phyloP scores from a whole-genome alignment of 2,888 invertebrate genomes.

The Phengaris alcon region DNA sequence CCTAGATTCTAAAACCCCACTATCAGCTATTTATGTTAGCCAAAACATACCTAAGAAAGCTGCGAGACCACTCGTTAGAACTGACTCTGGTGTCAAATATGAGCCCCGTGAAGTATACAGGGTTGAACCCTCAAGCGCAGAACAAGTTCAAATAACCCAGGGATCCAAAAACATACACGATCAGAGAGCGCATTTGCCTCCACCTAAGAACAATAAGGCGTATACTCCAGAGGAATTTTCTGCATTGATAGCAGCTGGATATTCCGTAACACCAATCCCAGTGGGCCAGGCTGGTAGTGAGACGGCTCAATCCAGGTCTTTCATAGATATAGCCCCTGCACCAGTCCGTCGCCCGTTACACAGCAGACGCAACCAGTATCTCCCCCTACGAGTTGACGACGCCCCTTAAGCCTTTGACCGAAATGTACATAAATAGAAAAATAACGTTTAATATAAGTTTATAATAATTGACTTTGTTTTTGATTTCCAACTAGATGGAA shows the following conservation, averaged over 20 bases:
- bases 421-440: conserved; percentile 63
- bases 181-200: conserved; percentile 66
- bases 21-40: conserved; percentile 68
- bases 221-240: conserved; percentile 76
- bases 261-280: conserved; percentile 73
- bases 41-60: conserved; percentile 64
- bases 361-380: conserved; percentile 64
- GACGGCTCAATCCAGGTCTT: conserved; percentile 64
- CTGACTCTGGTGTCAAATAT: conserved; percentile 44
- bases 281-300: conserved; percentile 57
- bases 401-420: conserved; percentile 58
- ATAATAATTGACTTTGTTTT: conserved; percentile 1
- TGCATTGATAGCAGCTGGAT: conserved; percentile 72
- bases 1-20: conserved; percentile 60
- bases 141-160: conserved; percentile 53
- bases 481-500: background rate
- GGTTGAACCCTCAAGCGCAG: conserved; percentile 45
- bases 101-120: conserved; percentile 43
- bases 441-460: conserved; percentile 43
- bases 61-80: conserved; percentile 48
- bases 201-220: conserved; percentile 72
- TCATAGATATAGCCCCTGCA: conserved; percentile 50
- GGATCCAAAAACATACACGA: conserved; percentile 61
- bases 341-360: conserved; percentile 43
- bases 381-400: conserved; percentile 69